phyloP scores from a whole-genome alignment of 2,888 invertebrate genomes.

The Rotaria sp. region DNA sequence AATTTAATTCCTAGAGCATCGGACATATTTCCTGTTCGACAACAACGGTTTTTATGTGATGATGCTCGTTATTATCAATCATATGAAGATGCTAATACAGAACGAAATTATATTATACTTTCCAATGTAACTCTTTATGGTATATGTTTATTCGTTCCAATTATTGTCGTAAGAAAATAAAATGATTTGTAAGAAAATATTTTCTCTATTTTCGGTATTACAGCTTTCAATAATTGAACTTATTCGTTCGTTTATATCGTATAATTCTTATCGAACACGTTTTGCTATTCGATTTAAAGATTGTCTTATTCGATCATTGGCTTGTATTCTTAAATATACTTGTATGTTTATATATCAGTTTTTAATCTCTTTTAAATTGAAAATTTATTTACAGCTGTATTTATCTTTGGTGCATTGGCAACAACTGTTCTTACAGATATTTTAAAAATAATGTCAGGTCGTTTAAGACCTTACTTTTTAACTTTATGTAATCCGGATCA shows the following conservation, averaged over 20 bases:
- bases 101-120: conserved; percentile 20
- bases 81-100: conserved; percentile 22
- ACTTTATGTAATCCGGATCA: conserved; percentile 25
- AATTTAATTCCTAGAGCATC: background rate
- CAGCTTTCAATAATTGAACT: conserved; percentile 16
- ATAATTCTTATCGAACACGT: conserved; percentile 4
- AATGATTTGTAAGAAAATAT: background rate
- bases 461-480: conserved; percentile 28
- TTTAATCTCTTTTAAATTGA: background rate
- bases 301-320: background rate
- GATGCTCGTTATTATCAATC: conserved; percentile 29
- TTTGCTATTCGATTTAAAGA: conserved; percentile 20
- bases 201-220: background rate
- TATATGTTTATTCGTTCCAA: background rate
- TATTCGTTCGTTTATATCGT: background rate
- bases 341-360: background rate
- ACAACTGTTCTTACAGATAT: conserved; percentile 28
- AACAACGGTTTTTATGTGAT: conserved; percentile 26
- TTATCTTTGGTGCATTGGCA: conserved; percentile 22
- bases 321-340: background rate
- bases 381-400: background rate
- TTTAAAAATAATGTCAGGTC: conserved; percentile 12
- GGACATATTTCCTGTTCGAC: conserved; percentile 27
- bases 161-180: background rate
- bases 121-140: background rate